Conservation (phyloP, 2,113 vertebrate species). For the Apaloderma vittatum region DNA sequence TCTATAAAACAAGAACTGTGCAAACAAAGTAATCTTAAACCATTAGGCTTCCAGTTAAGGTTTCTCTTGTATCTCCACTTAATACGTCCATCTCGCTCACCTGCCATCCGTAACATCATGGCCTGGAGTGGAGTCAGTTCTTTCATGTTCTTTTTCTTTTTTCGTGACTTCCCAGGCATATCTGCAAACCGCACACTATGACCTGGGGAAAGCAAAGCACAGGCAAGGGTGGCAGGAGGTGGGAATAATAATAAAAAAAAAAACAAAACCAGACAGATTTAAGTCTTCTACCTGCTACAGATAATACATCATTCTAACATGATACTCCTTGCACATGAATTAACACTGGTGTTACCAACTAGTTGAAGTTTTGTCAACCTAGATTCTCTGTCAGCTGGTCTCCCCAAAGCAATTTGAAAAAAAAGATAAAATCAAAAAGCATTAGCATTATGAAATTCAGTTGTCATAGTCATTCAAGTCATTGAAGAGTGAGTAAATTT, state of each 20-base stretch:
- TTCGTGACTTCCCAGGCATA: slow-evolving; percentile 84
- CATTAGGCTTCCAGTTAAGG: too few species aligned
- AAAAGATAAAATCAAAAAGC: neutral
- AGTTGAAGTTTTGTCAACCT: neutral
- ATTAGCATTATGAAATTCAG: neutral
- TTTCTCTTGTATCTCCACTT: neutral
- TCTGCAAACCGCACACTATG: slow-evolving; percentile 96
- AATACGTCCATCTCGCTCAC: slow-evolving; percentile 50
- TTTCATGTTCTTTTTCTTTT: slow-evolving; percentile 93
- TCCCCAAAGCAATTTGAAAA: neutral
- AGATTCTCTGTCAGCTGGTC: neutral
- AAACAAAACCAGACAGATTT: neutral
- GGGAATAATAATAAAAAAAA: neutral
- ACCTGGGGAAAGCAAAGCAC: slow-evolving; percentile 39
- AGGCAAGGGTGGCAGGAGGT: neutral
- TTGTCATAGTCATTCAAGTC: neutral
- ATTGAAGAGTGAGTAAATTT: neutral
- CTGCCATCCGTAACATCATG: slow-evolving; percentile 99
- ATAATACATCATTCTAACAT: fast-evolving
- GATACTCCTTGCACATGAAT: neutral
- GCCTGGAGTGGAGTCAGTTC: slow-evolving; percentile 96
- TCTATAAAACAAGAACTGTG: neutral
- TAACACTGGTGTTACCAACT: neutral
- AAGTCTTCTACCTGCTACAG: neutral
- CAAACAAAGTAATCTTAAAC: neutral